Base-by-base conservation (phyloP, 2,113 vertebrate genomes). In the Phaethon lepturus region DNA sequence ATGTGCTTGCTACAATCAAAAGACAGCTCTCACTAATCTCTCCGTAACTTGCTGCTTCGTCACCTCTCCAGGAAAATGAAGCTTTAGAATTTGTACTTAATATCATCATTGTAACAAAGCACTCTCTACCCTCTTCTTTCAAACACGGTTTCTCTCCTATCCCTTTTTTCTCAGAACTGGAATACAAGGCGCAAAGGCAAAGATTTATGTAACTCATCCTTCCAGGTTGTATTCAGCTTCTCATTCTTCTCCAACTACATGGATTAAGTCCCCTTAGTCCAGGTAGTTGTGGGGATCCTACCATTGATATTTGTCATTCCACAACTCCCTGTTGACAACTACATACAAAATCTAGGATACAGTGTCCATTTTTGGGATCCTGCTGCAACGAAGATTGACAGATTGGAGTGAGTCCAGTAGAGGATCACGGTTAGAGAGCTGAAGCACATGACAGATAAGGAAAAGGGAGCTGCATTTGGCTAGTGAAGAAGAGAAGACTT, bases 51-150 rank as follows among this genome's bases (percentile, higher is more conserved):
- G 1, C n/a, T 50, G 10, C 77, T 60, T 78, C 4, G 1, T 89
- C 60, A 63, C 10, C n/a, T 81, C 47, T 40, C 25, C n/a, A 78
- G n/a, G 25, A 84, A 80, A 77, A 88, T 6, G 6, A 86, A 80
- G n/a, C 29, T 73, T 88, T 53, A 66, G 24, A 77, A 78, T 67
- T 74, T 47, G 13, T 53, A 50, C 23, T 77, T 59, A 45, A 38
- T 35, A 86, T 17, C 15, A 24, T 7, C 25, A 33, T 16, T 71
- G 38, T 6, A 74, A 91, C 5, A 0, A 0, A 86, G 47, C 12
- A 42, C 11, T 23, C 18, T 67, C n/a, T 64, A n/a, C 22, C 13
- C 24, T 45, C 14, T 9, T 55, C 49, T 45, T 84, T 77, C 26
- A 69, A 58, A 67, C 10, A 29, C 17, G 6, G 14, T 44, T 78